Evolutionary conservation across 23 tunicate species (phyloP).

Genomic region (Styela clava): DNA sequence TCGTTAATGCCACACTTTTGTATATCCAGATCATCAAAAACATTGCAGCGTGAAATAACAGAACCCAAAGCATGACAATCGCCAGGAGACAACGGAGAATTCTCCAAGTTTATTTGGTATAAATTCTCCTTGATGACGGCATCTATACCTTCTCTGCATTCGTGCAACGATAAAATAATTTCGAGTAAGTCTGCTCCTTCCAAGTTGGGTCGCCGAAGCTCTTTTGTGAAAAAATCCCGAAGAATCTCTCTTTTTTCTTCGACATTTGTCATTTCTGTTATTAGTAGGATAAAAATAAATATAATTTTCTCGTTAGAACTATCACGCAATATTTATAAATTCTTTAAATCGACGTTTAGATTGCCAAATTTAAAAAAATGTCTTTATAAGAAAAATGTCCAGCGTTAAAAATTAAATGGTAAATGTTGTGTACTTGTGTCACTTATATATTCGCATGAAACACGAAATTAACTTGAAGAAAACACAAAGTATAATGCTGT

Average conservation of each 20-base stretch:
- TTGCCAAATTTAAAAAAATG: too few relatives aligned
- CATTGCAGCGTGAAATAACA: not conserved
- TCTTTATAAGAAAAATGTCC: too few relatives aligned
- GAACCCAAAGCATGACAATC: slow-evolving; percentile 3
- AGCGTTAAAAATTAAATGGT: too few relatives aligned
- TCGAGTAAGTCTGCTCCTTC: not conserved
- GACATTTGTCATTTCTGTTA: not conserved
- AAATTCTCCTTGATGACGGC: not conserved
- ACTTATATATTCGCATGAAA: too few relatives aligned
- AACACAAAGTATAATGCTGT: too few relatives aligned
- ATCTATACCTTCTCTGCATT: not conserved
- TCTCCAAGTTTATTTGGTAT: not conserved
- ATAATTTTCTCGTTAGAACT: too few relatives aligned
- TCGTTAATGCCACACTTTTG: not conserved
- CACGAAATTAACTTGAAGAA: too few relatives aligned
- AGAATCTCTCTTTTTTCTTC: not conserved
- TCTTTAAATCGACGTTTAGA: too few relatives aligned
- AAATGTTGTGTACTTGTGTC: too few relatives aligned
- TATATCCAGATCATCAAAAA: not conserved
- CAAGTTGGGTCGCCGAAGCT: not conserved
- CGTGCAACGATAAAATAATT: not conserved
- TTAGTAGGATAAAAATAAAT: too few relatives aligned
- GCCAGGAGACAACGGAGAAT: not conserved
- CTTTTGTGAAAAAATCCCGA: not conserved
- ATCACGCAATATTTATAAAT: too few relatives aligned